Evolutionary conservation across 2,797 vertebrate species (phyloP).

Genomic region (Cheirogaleus major): DNA sequence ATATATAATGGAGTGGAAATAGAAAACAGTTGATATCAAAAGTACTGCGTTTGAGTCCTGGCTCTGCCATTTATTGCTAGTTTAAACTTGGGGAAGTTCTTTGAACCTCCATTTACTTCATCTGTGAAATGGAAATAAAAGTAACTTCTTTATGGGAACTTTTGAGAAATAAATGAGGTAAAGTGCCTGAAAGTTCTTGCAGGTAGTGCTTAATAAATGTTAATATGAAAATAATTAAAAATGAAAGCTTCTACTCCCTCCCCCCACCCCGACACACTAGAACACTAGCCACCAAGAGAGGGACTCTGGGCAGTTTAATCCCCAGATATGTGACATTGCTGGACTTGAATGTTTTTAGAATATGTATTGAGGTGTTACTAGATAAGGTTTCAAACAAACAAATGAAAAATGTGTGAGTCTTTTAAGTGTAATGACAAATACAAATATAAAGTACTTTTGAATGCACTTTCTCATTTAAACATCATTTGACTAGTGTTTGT

Average conservation of each 20-base stretch:
- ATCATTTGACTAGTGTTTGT: neutral
- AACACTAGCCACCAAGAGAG: neutral
- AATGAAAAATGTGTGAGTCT: neutral
- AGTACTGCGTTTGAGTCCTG: neutral
- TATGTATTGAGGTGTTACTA: neutral
- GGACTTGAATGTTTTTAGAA: neutral
- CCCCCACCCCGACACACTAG: neutral
- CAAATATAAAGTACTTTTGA: neutral
- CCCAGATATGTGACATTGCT: neutral
- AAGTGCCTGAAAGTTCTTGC: neutral
- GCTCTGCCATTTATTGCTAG: neutral
- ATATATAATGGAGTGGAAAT: neutral
- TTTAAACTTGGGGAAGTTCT: neutral
- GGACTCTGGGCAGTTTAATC: neutral
- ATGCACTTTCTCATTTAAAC: neutral
- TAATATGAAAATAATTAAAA: slow-evolving; percentile 19
- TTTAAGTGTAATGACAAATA: neutral
- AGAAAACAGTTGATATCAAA: neutral
- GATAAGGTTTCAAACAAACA: neutral
- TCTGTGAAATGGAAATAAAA: slow-evolving; percentile 47
- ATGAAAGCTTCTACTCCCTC: neutral
- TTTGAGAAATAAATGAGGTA: slow-evolving; percentile 24
- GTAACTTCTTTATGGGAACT: neutral
- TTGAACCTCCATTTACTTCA: slow-evolving; percentile 12
- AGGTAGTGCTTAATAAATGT: neutral